Conservation (phyloP, 1,140 invertebrate genomes). For the Tetramorium parvispinum region DNA sequence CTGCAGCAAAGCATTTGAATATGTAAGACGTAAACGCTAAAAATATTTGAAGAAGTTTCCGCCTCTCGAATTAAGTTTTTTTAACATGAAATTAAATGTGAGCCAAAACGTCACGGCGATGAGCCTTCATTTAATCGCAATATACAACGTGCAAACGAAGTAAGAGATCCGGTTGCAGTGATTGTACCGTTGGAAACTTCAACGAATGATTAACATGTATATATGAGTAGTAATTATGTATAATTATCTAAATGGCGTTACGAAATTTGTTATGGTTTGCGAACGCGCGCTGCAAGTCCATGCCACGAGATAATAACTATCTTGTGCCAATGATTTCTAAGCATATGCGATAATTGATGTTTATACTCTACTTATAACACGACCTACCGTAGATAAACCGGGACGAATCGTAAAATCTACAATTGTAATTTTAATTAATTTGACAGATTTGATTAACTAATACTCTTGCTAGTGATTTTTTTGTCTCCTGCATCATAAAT, state of each 20-base stretch:
- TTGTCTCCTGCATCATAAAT: background rate
- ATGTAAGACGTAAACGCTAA: no score
- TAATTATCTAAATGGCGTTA: constrained; percentile 60
- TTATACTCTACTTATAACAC: constrained; percentile 70
- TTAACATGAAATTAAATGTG: constrained; percentile 23
- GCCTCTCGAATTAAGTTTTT: background rate
- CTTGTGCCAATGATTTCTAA: constrained; percentile 68
- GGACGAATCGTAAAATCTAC: constrained; percentile 63
- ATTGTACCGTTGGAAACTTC: constrained; percentile 46
- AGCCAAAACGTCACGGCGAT: constrained; percentile 8
- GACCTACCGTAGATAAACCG: background rate
- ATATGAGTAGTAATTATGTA: constrained; percentile 41
- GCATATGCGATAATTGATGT: constrained; percentile 72
- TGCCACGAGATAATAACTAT: constrained; percentile 64
- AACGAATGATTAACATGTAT: constrained; percentile 39
- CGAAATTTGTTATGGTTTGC: constrained; percentile 55
- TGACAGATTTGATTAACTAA: constrained; percentile 53
- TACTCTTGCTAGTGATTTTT: background rate
- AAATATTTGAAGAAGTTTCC: background rate
- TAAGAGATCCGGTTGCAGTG: constrained; percentile 41
- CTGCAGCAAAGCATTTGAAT: background rate
- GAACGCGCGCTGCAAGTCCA: constrained; percentile 45
- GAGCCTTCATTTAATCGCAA: constrained; percentile 12
- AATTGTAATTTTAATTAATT: constrained; percentile 63
- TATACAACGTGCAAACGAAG: constrained; percentile 23